Percentiles rank a stretch among this genome's conserved stretches.
These are phyloP conservation scores for Drosophila picticornis DNA, from an alignment of 2,888 invertebrate species.

Conservation along the genomic window DNA sequence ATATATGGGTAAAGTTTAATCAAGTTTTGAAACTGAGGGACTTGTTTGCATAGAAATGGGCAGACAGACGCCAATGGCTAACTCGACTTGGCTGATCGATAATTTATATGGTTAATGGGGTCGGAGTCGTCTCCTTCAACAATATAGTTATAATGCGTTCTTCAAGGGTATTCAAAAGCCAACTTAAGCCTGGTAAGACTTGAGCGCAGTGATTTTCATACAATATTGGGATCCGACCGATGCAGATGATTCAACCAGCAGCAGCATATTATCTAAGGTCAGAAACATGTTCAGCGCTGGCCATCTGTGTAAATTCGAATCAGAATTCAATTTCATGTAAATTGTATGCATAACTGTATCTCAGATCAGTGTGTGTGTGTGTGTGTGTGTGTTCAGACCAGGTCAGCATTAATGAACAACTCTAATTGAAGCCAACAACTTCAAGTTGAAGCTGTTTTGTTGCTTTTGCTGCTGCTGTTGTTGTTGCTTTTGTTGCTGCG, in stretches of 20 bases:
- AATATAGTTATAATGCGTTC: not conserved
- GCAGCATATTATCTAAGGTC: conserved; percentile 25
- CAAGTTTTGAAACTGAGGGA: not conserved
- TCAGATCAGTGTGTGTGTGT: conserved; percentile 1
- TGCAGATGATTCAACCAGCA: not conserved
- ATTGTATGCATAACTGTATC: conserved; percentile 15
- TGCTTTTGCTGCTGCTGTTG: not conserved
- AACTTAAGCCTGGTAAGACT: not conserved
- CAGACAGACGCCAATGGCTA: not conserved
- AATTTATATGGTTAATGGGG: not conserved
- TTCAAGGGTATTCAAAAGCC: not conserved
- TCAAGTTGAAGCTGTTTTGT: not conserved
- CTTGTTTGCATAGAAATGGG: not conserved
- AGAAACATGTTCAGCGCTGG: not conserved
- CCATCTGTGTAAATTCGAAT: conserved; percentile 7
- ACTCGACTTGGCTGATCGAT: not conserved
- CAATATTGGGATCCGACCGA: not conserved
- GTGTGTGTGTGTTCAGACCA: conserved; percentile 16
- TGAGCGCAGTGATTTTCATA: not conserved
- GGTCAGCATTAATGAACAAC: conserved; percentile 35
- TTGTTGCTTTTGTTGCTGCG: conserved; percentile 9
- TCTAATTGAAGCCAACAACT: conserved; percentile 31
- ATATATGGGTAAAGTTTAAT: not conserved
- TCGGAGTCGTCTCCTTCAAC: not conserved
- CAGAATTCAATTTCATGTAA: conserved; percentile 34